Evolutionary conservation across 2,888 invertebrate species (phyloP), one percentile per base, ranked within the genome.

Genomic region (Branchipolynoe longqiensis): DNA sequence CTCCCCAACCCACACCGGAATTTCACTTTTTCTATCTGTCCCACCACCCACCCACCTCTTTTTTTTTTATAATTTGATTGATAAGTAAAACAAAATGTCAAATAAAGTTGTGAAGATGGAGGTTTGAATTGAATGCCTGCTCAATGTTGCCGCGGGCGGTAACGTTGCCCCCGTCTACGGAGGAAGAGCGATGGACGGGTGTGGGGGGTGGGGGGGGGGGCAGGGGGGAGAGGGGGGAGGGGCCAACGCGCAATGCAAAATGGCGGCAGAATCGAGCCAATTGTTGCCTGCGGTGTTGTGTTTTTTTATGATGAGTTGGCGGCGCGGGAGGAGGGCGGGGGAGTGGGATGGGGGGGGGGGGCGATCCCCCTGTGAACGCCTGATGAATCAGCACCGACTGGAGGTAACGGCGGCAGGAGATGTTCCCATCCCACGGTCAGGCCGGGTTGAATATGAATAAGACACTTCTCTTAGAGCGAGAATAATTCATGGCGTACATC

Each of bases 401-500:
- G 41, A 25, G 48, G 14, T n/a, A n/a, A n/a, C n/a, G n/a, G n/a
- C n/a, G n/a, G n/a, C n/a, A n/a, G n/a, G 78, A 25, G 28, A 28
- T 18, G 78, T 12, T 18, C 78, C 28, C 31, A 48, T 33, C 18
- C 33, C 14, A 18, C 78, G n/a, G 48, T 48, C 41, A 6, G 14
- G 22, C 40, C 78, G 78, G 48, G 2, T 78, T 78, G 78, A 78
- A 78, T 78, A 78, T 78, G 78, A 78, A 78, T 78, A 78, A 78
- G 78, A 41, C 48, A 78, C 78, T 78, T 48, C 78, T 48, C 78
- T 78, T 78, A 78, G 48, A 78, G 48, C 48, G 78, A 78, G 78
- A 78, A 78, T 78, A 78, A 78, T 78, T 78, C 78, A 78, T 78
- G 48, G 48, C 78, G 28, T 78, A 78, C 78, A 78, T 78, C 78